Base-by-base conservation (phyloP, 1,140 invertebrate genomes). In the Heliconius nattereri region DNA sequence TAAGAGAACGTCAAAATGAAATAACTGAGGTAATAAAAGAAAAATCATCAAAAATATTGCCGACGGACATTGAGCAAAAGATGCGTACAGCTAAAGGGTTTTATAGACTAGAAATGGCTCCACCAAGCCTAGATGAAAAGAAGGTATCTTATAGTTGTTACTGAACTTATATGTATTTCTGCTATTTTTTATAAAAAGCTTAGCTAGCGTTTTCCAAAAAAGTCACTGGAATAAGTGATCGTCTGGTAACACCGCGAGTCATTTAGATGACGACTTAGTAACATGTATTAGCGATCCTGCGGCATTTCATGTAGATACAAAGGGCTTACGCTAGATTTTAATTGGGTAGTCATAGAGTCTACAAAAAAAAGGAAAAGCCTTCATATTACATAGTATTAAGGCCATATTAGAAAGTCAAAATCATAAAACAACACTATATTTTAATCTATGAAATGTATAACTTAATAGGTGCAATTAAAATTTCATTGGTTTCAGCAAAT, bases 51-150 rank as follows among this genome's bases (percentile, higher is more conserved):
- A 86, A 72, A 2, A 85, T 84, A n/a, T 78, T 81, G 26, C 87
- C 88, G 71, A 89, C 90, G 1, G 84, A 90, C 74, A 45, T 91
- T 13, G 89, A 82, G n/a, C 73, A 78, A 29, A 93, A 90, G 85
- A 82, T 92, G 71, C 78, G 82, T 32, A 79, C 84, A 79, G 84
- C 85, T 2, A 91, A 91, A 82, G 91, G 83, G 45, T 93, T 81
- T 85, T 91, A 89, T 73, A 87, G 76, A 8, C 75, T 91, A 57
- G 92, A 93, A 85, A 90, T 93, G 85, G 79, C 87, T 19, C 86
- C 85, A 40, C 92, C 91, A 9, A 76, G 54, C 13, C 20, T 45
- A 2, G 66, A 82, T 49, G 91, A 92, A 84, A 81, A 87, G 49
- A 26, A 84, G 87, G 91, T 90, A 57, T 23, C n/a, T n/a, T 57